These are phyloP conservation scores for Anguilla megastoma DNA, from an alignment of 2,797 vertebrate genomes.

Conservation along the genomic window DNA sequence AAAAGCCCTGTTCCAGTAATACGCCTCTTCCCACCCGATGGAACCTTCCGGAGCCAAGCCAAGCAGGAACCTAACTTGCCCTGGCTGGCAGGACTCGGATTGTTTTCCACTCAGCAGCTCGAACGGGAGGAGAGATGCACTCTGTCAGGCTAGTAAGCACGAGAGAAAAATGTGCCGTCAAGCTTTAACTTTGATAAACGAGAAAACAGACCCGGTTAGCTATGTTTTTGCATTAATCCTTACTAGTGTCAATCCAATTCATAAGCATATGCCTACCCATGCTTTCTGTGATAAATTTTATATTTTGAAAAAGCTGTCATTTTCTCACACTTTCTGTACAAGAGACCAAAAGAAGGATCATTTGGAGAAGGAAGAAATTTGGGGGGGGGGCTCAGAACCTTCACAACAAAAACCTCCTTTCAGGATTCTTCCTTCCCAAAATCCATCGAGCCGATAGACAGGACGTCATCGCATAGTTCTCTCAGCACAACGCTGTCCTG, in stretches of 20 bases:
- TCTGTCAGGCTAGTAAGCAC: background rate
- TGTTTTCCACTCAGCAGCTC: background rate
- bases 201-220: background rate
- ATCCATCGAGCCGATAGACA: background rate
- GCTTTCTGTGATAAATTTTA: too few relatives aligned
- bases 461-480: background rate
- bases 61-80: background rate
- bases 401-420: too few relatives aligned
- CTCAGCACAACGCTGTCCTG: background rate
- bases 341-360: background rate
- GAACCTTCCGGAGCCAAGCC: background rate
- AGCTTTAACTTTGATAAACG: background rate
- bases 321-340: background rate
- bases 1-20: background rate
- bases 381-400: too few relatives aligned
- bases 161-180: too few relatives aligned
- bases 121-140: background rate
- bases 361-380: too few relatives aligned
- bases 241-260: background rate
- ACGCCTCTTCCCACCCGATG: background rate
- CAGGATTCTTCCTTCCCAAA: too few relatives aligned
- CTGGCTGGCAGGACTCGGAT: background rate
- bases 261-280: too few relatives aligned
- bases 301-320: background rate
- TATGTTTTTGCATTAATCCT: background rate